Base-by-base conservation (phyloP, 2,113 vertebrate species). In the Sebastes fasciatus region DNA sequence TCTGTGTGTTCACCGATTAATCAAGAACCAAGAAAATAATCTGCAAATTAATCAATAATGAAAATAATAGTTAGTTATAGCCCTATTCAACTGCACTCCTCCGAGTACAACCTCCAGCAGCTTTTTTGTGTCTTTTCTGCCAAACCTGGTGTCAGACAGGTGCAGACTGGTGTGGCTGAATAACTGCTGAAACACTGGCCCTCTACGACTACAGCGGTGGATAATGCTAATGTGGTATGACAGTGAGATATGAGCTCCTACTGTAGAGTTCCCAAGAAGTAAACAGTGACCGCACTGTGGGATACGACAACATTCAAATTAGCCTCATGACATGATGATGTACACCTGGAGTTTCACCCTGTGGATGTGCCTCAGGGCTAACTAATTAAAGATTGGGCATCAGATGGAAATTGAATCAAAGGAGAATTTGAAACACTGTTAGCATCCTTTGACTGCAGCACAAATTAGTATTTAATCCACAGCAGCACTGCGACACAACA, bases 381-480 rank as follows among this genome's bases (percentile, higher is more conserved):
- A 58, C 17, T 60, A 64, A 68, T 64, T 49, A 64, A 67, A 63
- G 23, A 74, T 3, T 51, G 57, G 57, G 23, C 3, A 46, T 67
- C 62, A 66, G 26, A 69, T 34, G 58, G 69, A 62, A 71, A 65
- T 64, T 79, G 62, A 42, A 57, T 43, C 66, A 84, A 81, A 74
- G 14, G 4, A 73, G 63, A 76, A 82, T 79, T 45, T 73, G 62
- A 72, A 72, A 67, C 46, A 76, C 54, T 72, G 75, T 74, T 77
- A 71, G 74, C 64, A 26, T 82, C 74, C 66, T 74, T 77, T 72
- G 81, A 73, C 88, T 88, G 90, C 90, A 85, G 86, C 82, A 86
- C 87, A 92, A 92, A 95, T 95, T 87, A 95, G 90, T 92, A 94
- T 94, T 94, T 94, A 91, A 88, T 91, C 90, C 90, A 89, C 91